Base-by-base conservation (phyloP, 2,888 invertebrate genomes). In the Metacarcinus magister region DNA sequence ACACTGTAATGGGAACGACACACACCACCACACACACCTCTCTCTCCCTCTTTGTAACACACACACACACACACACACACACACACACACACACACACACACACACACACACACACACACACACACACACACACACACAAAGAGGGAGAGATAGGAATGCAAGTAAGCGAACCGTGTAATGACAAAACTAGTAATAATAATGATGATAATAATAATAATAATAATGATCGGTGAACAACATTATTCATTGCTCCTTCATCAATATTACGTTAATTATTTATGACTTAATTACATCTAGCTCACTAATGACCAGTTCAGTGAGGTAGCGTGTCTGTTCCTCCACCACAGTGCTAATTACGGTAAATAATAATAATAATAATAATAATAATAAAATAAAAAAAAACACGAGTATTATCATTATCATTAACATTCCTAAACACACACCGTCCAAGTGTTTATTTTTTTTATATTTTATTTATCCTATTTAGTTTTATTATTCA, bases 101-200 rank as follows among this genome's bases (percentile, higher is more conserved):
- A 75, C 44, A 75, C 75, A 75, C 82, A 75, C 94, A 94, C 87
- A 87, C 94, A 94, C 48, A 94, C 94, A 94, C 87, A 94, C 94
- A 94, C 48, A 82, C 94, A 44, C 87, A 94, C 94, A 82, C 39
- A 39, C 43, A 92, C 44, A 92, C 13, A 19, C 23, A 60, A 60
- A 19, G 60, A 23, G 23, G 48, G 48, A 48, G 48, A 60, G 60
- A 60, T 4, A 60, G 60, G 23, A 60, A 60, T 19, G 19, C 3
- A 19, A 23, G 60, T 4, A 60, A 60, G 23, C 60, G 60, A 60
- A 60, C 23, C 23, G 19, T 60, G 23, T 23, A 60, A 93, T 19
- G 54, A 93, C 23, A 28, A 54, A 28, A 92, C 23, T 92, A 92
- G n/a, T 92, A 54, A 89, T 19, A 94, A 82, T 54, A 44, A 39